These are phyloP conservation scores for Stenoptilia bipunctidactyla DNA, from an alignment of 2,888 invertebrate genomes.

Conservation along the genomic window DNA sequence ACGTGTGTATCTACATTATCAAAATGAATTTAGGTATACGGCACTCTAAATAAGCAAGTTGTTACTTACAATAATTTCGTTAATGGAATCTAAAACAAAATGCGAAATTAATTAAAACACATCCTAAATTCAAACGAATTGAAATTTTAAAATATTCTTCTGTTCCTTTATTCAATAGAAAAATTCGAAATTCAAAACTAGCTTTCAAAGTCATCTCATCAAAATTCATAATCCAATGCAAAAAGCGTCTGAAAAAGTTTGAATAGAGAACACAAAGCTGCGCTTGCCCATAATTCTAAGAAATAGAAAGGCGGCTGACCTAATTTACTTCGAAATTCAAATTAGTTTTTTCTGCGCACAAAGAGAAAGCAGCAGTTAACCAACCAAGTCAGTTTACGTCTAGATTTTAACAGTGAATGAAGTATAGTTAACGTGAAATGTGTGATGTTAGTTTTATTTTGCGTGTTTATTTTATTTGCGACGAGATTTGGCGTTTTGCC, in stretches of 20 bases:
- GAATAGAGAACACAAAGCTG: conserved; percentile 15
- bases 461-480: neutral
- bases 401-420: conserved; percentile 47
- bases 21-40: too few species aligned
- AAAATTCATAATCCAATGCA: conserved; percentile 5
- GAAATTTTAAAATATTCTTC: too few species aligned
- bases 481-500: neutral
- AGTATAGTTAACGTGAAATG: conserved; percentile 24
- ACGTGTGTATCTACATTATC: too few species aligned
- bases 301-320: conserved; percentile 37
- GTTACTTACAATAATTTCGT: too few species aligned
- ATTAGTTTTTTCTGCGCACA: conserved; percentile 55
- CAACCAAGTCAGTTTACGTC: conserved; percentile 34
- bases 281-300: conserved; percentile 41
- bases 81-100: too few species aligned
- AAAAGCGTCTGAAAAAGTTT: neutral
- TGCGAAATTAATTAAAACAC: too few species aligned
- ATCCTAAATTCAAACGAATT: too few species aligned
- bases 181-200: too few species aligned
- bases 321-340: conserved; percentile 64
- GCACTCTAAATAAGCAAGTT: too few species aligned
- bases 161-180: too few species aligned
- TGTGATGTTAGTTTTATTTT: neutral
- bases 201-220: conserved; percentile 1
- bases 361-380: conserved; percentile 49